Evolutionary conservation across 2,888 invertebrate genomes (phyloP).

Genomic region (Aspidapion aeneum): DNA sequence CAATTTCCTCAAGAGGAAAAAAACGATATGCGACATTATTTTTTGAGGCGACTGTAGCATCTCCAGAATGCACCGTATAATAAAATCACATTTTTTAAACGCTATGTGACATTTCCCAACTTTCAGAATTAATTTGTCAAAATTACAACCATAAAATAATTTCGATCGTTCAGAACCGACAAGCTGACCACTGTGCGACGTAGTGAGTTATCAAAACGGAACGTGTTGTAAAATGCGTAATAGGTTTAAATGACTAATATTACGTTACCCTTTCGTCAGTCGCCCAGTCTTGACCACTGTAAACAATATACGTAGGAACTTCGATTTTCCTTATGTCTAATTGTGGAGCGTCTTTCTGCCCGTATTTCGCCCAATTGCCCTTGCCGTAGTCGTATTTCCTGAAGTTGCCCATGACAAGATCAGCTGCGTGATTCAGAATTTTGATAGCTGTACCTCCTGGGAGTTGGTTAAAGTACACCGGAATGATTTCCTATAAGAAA

Average conservation of each 20-base stretch:
- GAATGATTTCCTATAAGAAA: conserved; percentile 39
- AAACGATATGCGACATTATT: too few relatives aligned
- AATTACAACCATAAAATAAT: too few relatives aligned
- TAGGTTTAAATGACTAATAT: too few relatives aligned
- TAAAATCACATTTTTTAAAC: too few relatives aligned
- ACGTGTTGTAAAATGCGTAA: background rate
- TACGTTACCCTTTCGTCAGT: conserved; percentile 52
- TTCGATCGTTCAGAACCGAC: too few relatives aligned
- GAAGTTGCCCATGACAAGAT: conserved; percentile 46
- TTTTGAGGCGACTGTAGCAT: too few relatives aligned
- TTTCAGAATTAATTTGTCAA: too few relatives aligned
- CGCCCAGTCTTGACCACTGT: conserved; percentile 56
- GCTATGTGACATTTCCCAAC: too few relatives aligned
- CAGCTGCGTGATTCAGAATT: conserved; percentile 42
- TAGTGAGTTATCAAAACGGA: background rate
- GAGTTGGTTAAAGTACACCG: conserved; percentile 43
- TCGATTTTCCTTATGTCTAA: conserved; percentile 51
- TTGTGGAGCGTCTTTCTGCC: conserved; percentile 50
- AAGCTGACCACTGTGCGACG: too few relatives aligned
- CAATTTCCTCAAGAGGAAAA: too few relatives aligned
- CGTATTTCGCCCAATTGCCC: conserved; percentile 49
- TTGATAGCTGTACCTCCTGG: conserved; percentile 44
- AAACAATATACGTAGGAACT: conserved; percentile 54
- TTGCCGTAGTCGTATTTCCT: conserved; percentile 52
- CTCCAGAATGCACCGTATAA: too few relatives aligned